phyloP scores from a whole-genome alignment of 2,113 vertebrate genomes.

The Semicossyphus pulcher region DNA sequence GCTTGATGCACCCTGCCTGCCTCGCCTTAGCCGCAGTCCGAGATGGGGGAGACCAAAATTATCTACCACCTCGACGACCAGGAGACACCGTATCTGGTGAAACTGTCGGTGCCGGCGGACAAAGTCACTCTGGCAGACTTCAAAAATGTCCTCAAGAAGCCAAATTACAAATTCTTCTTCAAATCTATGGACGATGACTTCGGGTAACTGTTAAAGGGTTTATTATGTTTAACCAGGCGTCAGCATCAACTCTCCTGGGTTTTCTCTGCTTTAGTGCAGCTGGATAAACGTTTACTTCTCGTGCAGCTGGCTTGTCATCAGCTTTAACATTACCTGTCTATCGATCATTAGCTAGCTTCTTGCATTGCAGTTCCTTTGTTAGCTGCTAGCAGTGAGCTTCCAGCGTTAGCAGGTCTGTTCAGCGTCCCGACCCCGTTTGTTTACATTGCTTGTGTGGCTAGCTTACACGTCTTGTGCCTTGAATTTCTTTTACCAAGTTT shows the following conservation, averaged over 20 bases:
- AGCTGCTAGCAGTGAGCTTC: slow-evolving; percentile 66
- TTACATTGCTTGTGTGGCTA: slow-evolving; percentile 73
- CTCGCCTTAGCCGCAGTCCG: slow-evolving; percentile 76
- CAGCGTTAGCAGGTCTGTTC: slow-evolving; percentile 61
- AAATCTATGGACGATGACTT: slow-evolving; percentile 99
- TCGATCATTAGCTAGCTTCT: slow-evolving; percentile 36
- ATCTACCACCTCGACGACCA: slow-evolving; percentile 99
- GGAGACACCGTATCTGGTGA: slow-evolving; percentile 97
- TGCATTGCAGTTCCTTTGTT: slow-evolving; percentile 74
- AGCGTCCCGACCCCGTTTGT: slow-evolving; percentile 72
- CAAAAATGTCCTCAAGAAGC: slow-evolving; percentile 95
- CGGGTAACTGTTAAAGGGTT: slow-evolving; percentile 85
- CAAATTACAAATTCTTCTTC: slow-evolving; percentile 98
- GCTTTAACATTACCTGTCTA: slow-evolving; percentile 33
- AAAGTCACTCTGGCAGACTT: slow-evolving; percentile 95
- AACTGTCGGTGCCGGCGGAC: slow-evolving; percentile 92
- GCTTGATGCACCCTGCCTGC: slow-evolving; percentile 82
- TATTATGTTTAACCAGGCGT: slow-evolving; percentile 26
- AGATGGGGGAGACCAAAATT: slow-evolving; percentile 97
- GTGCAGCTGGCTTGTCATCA: slow-evolving; percentile 41
- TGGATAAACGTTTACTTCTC: neutral
- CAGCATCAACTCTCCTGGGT: neutral
- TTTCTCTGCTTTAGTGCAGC: neutral
- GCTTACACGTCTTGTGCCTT: slow-evolving; percentile 9
- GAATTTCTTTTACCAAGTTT: slow-evolving; percentile 51